Percentiles rank a stretch among this genome's conserved stretches.
Evolutionary conservation across 2,888 invertebrate genomes (phyloP).

Genomic region (Hypomecis punctinalis): DNA sequence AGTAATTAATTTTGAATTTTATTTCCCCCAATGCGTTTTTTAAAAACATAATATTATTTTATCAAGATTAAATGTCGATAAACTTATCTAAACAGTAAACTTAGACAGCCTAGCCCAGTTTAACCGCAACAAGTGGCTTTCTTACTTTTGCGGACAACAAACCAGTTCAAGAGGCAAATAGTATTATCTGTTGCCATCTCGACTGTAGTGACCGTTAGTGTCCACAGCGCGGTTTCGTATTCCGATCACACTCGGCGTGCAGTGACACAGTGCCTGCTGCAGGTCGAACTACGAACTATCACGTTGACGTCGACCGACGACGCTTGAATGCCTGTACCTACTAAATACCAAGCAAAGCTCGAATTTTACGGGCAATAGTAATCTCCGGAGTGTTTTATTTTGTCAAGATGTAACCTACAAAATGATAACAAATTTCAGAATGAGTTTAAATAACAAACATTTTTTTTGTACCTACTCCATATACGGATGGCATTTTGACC

Average conservation of each 20-base stretch:
- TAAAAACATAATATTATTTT: no score
- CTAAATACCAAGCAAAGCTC: neutral
- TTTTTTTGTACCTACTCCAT: no score
- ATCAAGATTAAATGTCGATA: no score
- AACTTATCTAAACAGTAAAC: neutral
- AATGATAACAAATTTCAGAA: no score
- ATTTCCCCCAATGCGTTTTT: no score
- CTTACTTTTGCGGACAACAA: conserved; percentile 9
- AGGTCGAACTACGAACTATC: conserved; percentile 52
- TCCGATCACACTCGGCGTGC: conserved; percentile 70
- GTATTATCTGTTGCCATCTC: conserved; percentile 48
- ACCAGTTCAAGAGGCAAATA: conserved; percentile 20
- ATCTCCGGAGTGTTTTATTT: neutral
- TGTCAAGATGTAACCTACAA: neutral
- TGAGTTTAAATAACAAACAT: no score
- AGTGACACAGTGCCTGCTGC: conserved; percentile 52
- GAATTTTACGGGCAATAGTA: neutral
- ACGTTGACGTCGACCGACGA: conserved; percentile 40
- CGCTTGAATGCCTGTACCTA: neutral
- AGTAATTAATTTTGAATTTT: no score
- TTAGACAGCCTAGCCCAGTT: neutral
- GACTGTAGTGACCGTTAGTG: conserved; percentile 54
- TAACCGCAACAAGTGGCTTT: conserved; percentile 7
- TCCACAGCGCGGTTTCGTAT: conserved; percentile 56
- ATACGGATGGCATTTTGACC: no score